phyloP scores from a whole-genome alignment of 2,888 invertebrate genomes.

The Drosophila multiciliata region DNA sequence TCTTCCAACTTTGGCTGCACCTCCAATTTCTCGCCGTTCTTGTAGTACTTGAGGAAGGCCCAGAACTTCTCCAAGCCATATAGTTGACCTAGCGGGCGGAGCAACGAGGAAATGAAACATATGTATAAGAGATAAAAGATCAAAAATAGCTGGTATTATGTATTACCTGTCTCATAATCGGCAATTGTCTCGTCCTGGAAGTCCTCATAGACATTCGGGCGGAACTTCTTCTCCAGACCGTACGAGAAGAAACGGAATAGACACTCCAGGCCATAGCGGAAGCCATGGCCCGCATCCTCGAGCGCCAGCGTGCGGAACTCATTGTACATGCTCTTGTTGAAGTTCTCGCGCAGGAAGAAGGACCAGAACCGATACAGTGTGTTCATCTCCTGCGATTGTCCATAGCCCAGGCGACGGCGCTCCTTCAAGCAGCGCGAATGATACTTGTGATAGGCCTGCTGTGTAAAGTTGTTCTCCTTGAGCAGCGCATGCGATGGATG shows the following conservation, averaged over 20 bases:
- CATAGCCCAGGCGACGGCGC: conserved; percentile 95
- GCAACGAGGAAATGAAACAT: background rate
- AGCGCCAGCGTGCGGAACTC: conserved; percentile 96
- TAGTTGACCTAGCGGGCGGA: conserved; percentile 90
- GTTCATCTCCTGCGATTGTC: conserved; percentile 99
- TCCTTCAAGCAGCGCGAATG: conserved; percentile 95
- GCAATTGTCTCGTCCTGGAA: conserved; percentile 96
- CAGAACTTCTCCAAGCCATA: conserved; percentile 99
- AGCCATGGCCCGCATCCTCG: conserved; percentile 96
- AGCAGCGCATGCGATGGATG: conserved; percentile 98
- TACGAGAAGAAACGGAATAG: conserved; percentile 99
- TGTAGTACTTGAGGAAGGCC: conserved; percentile 99
- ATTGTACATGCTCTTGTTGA: conserved; percentile 98
- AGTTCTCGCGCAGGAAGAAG: conserved; percentile 98
- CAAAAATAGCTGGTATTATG: background rate
- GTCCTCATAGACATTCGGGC: conserved; percentile 97
- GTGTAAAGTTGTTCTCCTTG: conserved; percentile 98
- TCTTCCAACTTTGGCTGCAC: conserved; percentile 91
- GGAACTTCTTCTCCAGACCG: conserved; percentile 97
- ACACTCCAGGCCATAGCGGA: conserved; percentile 94
- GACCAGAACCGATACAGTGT: conserved; percentile 99
- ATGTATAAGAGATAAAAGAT: background rate
- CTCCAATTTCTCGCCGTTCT: conserved; percentile 90
- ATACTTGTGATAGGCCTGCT: conserved; percentile 98
- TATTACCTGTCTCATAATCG: conserved; percentile 93